Evolutionary conservation across 2,888 invertebrate species (phyloP), one percentile per base, ranked within the genome.

Genomic region (Morpho achilles): DNA sequence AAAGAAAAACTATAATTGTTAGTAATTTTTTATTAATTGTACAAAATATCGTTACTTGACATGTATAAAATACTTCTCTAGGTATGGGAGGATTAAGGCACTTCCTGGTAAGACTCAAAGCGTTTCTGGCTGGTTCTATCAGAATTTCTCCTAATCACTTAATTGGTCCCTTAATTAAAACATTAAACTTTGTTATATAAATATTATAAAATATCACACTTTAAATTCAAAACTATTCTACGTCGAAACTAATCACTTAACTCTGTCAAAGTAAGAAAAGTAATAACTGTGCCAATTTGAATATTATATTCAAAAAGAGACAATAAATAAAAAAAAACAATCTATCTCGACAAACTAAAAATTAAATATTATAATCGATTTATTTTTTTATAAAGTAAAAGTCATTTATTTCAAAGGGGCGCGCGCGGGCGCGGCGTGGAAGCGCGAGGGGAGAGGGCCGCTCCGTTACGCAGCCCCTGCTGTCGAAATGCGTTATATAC

Each of bases 181-280:
- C 85, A 83, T 87, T 85, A 79, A 87, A 87, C 87, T 87, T 87
- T 88, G 82, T 87, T 87, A 87, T 85, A 88, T 88, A 87, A 88
- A 88, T 88, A 88, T 86, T 87, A 87, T 85, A 88, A 89, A 89
- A 90, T 90, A 90, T 90, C 90, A 90, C 90, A 89, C 90, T 87
- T 89, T 88, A 87, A 87, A 88, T 88, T 89, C 87, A 87, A 89
- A 84, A 82, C 84, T 87, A 86, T 80, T 69, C 87, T 88, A 89
- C 74, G 74, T 85, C 82, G 82, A 87, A 86, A 84, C 84, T 85
- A 86, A 86, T 82, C 79, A 82, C 79, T 85, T 86, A 86, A 84
- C 71, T 88, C 79, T 87, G 88, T 89, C 88, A 85, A 84, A 87
- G 84, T 87, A 87, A 84, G 86, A 84, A 43, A 87, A 85, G 79